A percentile compares a stretch with the other conserved stretches of the same genome.
phyloP scores from a whole-genome alignment of 2,113 vertebrate species.

The Cephalopholis sonnerati region DNA sequence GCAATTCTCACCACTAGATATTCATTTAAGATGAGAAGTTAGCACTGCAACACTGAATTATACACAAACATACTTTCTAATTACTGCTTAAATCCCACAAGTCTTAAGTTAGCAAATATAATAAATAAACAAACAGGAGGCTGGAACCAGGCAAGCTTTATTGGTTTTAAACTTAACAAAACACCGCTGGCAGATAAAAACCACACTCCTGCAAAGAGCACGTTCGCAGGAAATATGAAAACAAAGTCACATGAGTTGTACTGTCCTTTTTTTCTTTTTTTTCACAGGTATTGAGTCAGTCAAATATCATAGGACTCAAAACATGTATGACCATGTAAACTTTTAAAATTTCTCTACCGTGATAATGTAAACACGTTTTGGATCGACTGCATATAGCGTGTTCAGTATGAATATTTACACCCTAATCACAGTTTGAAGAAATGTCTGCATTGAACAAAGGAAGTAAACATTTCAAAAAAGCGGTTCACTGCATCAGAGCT shows the following conservation, averaged over 20 bases:
- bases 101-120: neutral
- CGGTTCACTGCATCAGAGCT: conserved; percentile 5
- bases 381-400: conserved; percentile 30
- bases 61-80: neutral
- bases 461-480: conserved; percentile 39
- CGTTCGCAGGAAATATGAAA: conserved; percentile 24
- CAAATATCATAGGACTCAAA: neutral
- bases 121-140: neutral
- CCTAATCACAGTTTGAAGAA: conserved; percentile 60
- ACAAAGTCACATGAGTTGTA: conserved; percentile 22
- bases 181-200: conserved; percentile 58
- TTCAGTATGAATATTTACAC: conserved; percentile 62
- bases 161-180: conserved; percentile 66
- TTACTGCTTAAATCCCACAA: neutral
- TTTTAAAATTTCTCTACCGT: neutral
- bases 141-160: conserved; percentile 74
- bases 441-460: conserved; percentile 24
- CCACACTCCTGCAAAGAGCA: conserved; percentile 15
- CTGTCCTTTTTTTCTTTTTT: neutral
- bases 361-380: conserved; percentile 52
- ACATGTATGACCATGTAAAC: conserved; percentile 30
- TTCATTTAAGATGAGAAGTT: neutral
- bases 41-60: neutral
- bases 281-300: neutral
- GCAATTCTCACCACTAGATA: too few relatives aligned